Percentiles rank a stretch among this genome's conserved stretches.
phyloP scores from a whole-genome alignment of 2,113 vertebrate species.

The Heterocephalus glaber region DNA sequence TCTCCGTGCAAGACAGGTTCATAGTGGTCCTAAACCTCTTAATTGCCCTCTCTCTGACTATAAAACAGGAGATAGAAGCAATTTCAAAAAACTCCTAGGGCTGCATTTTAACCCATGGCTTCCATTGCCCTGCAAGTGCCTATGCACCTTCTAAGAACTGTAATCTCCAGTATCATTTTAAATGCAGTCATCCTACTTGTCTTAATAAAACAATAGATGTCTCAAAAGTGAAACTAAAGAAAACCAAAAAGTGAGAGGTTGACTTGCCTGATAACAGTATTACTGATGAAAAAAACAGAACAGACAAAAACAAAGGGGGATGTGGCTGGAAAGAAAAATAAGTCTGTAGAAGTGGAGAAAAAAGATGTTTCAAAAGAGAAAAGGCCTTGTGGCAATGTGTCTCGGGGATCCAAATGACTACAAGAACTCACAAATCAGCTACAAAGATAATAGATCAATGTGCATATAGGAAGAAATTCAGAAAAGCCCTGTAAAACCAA shows the following conservation, averaged over 20 bases:
- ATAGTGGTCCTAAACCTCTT: slow-evolving; percentile 97
- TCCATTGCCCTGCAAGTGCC: slow-evolving; percentile 96
- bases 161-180: slow-evolving; percentile 98
- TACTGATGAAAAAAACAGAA: slow-evolving; percentile 78
- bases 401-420: slow-evolving; percentile 88
- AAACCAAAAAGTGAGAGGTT: slow-evolving; percentile 90
- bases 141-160: slow-evolving; percentile 99
- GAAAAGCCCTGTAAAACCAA: slow-evolving; percentile 83
- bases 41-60: slow-evolving; percentile 97
- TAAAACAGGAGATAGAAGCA: slow-evolving; percentile 97
- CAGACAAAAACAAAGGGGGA: slow-evolving; percentile 78
- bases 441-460: not conserved
- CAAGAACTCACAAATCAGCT: slow-evolving; percentile 83
- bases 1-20: slow-evolving; percentile 95
- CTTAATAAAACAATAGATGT: slow-evolving; percentile 93
- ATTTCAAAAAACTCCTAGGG: slow-evolving; percentile 98
- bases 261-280: slow-evolving; percentile 55
- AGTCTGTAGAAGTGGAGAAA: slow-evolving; percentile 82
- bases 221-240: slow-evolving; percentile 96
- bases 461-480: slow-evolving; percentile 81
- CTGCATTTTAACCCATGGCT: slow-evolving; percentile 96
- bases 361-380: slow-evolving; percentile 84
- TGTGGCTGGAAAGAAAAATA: slow-evolving; percentile 80
- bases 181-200: slow-evolving; percentile 94
- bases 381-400: slow-evolving; percentile 74